These are phyloP conservation scores for Indri indri DNA, from an alignment of 2,113 vertebrate genomes.

Conservation along the genomic window DNA sequence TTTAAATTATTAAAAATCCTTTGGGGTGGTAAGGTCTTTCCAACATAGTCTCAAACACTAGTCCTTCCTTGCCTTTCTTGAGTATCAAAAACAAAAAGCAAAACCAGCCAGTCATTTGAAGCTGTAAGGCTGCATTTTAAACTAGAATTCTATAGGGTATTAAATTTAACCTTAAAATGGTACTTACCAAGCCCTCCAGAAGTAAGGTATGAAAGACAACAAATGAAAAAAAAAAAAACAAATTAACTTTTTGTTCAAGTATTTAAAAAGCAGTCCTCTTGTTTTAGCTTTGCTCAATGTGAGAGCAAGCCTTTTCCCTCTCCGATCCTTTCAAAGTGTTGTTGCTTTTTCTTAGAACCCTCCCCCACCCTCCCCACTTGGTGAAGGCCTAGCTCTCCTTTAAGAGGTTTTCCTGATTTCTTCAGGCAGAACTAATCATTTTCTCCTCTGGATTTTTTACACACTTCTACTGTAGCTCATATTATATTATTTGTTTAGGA, in stretches of 20 bases:
- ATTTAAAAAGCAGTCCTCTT: slow-evolving; percentile 22
- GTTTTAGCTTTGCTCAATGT: background rate
- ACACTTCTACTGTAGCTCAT: background rate
- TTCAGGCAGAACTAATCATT: background rate
- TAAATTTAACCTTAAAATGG: slow-evolving; percentile 34
- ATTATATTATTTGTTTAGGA: background rate
- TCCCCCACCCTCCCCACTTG: background rate
- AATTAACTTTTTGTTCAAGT: slow-evolving; percentile 43
- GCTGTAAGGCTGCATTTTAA: background rate
- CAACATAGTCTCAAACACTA: background rate
- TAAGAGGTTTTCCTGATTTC: background rate
- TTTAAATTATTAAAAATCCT: slow-evolving; percentile 16
- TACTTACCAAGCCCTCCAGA: slow-evolving; percentile 87
- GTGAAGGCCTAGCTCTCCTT: background rate
- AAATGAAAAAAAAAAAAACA: slow-evolving; percentile 17
- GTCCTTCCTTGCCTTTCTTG: background rate
- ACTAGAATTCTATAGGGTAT: background rate
- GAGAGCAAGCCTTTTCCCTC: background rate
- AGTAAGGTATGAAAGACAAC: slow-evolving; percentile 75
- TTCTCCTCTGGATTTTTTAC: background rate
- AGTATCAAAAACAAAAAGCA: slow-evolving; percentile 1
- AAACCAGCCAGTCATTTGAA: background rate
- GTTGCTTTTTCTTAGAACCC: background rate
- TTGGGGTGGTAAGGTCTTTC: background rate
- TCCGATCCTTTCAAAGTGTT: background rate